These are phyloP conservation scores for Drosophila watanabei DNA, from an alignment of 1,140 invertebrate genomes.

Conservation along the genomic window DNA sequence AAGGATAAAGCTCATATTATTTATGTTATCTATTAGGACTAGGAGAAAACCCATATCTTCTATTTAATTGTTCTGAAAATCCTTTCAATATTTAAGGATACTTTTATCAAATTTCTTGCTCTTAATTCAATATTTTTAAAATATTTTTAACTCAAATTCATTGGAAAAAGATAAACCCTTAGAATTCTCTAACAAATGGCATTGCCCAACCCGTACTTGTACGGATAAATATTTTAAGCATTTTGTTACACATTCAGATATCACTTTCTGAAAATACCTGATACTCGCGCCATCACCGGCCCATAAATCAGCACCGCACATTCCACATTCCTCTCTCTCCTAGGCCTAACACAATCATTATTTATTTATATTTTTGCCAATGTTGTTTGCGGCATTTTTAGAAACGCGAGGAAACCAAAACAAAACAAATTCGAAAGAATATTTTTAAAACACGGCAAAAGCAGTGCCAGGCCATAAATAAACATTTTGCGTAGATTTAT, in stretches of 20 bases:
- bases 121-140: background rate
- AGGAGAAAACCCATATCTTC: background rate
- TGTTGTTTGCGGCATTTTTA: constrained; percentile 70
- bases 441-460: constrained; percentile 61
- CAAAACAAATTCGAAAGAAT: constrained; percentile 48
- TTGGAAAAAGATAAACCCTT: background rate
- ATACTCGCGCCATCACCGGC: constrained; percentile 19
- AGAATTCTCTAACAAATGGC: background rate
- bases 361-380: constrained; percentile 53
- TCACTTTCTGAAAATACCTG: constrained; percentile 27
- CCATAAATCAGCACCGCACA: constrained; percentile 38
- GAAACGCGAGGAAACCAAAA: constrained; percentile 54
- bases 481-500: constrained; percentile 66
- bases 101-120: background rate
- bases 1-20: too few species aligned
- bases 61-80: background rate
- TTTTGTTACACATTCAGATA: constrained; percentile 5
- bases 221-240: background rate
- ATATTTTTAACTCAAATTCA: background rate
- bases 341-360: constrained; percentile 47
- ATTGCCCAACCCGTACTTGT: background rate
- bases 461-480: constrained; percentile 66
- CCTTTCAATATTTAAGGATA: background rate
- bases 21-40: too few species aligned
- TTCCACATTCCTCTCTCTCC: constrained; percentile 24